Conservation (phyloP, 2,113 vertebrate genomes). For the Crotalus horridus region DNA sequence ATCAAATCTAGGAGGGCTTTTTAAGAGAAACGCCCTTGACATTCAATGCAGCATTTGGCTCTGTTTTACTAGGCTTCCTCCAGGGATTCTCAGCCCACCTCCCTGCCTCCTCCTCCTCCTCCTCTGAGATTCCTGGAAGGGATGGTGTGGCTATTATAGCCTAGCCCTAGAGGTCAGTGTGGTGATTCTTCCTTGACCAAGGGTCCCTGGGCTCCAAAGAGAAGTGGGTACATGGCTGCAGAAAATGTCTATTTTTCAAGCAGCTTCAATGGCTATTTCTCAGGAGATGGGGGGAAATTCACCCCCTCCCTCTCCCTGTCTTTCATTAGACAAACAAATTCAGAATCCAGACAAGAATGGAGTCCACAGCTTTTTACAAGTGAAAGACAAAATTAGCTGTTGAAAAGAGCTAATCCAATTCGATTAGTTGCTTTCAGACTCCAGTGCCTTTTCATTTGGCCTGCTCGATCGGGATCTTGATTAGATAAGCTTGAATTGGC, state of each 20-base stretch:
- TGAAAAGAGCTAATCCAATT: constrained; percentile 53
- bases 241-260: constrained; percentile 33
- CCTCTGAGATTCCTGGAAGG: no score
- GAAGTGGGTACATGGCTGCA: neutral
- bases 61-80: neutral
- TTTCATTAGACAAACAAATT: constrained; percentile 41
- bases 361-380: constrained; percentile 37
- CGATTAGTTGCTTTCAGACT: constrained; percentile 62
- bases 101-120: neutral
- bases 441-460: constrained; percentile 53
- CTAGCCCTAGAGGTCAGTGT: neutral
- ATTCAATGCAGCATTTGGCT: neutral
- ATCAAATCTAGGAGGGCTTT: neutral
- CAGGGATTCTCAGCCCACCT: neutral
- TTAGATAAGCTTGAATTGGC: constrained; percentile 56
- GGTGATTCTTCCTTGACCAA: neutral
- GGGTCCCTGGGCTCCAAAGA: neutral
- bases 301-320: neutral
- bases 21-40: neutral
- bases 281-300: constrained; percentile 2
- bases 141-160: neutral
- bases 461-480: constrained; percentile 57
- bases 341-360: constrained; percentile 32
- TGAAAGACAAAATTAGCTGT: constrained; percentile 49
- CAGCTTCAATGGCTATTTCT: constrained; percentile 16